phyloP scores from a whole-genome alignment of 2,888 invertebrate genomes.

The Polyommatus icarus region DNA sequence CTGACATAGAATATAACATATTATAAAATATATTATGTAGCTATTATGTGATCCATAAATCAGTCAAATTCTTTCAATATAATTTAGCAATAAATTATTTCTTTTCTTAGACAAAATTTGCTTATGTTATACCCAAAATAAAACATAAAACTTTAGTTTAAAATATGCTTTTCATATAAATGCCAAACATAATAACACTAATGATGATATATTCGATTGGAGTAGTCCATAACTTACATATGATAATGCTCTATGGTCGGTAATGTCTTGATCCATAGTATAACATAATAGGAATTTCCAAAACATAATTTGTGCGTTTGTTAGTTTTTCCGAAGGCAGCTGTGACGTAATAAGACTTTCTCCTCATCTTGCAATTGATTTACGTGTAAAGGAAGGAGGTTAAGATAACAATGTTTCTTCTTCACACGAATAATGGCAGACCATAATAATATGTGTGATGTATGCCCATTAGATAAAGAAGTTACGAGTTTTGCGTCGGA shows the following conservation, averaged over 20 bases:
- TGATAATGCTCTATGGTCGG: neutral
- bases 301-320: conserved; percentile 5
- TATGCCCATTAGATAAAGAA: neutral
- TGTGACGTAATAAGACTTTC: conserved; percentile 51
- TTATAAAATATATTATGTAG: neutral
- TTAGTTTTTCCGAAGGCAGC: conserved; percentile 23
- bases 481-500: conserved; percentile 37
- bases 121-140: neutral
- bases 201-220: conserved; percentile 6
- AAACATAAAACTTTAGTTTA: neutral
- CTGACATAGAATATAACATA: neutral
- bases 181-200: neutral
- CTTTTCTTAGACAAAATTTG: neutral
- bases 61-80: neutral
- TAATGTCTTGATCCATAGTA: neutral
- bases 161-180: neutral
- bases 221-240: neutral
- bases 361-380: conserved; percentile 69
- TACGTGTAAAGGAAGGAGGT: conserved; percentile 67
- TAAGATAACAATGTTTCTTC: conserved; percentile 68
- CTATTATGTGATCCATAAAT: neutral
- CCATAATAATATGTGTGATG: conserved; percentile 24
- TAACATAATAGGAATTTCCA: neutral
- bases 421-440: conserved; percentile 27
- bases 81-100: conserved; percentile 11